Percentiles rank a stretch among this genome's conserved stretches.
These are phyloP conservation scores for Leptopilina syphax DNA, from an alignment of 2,888 invertebrate genomes.

Conservation along the genomic window DNA sequence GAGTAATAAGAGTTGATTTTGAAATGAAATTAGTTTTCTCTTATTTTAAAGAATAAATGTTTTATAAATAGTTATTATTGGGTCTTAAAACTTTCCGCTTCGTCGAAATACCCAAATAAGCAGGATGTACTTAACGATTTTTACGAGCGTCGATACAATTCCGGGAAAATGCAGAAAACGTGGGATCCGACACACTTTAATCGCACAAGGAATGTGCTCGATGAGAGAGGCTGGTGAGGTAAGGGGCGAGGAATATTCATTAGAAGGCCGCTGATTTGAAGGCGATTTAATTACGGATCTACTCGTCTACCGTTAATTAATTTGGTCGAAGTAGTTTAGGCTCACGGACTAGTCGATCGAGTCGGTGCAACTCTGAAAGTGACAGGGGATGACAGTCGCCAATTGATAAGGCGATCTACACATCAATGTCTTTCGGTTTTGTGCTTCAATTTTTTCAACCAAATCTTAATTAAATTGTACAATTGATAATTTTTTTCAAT, in stretches of 20 bases:
- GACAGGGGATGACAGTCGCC: slow-evolving; percentile 25
- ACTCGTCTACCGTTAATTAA: slow-evolving; percentile 70
- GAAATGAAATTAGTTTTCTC: no score
- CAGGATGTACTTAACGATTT: slow-evolving; percentile 10
- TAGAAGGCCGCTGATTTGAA: slow-evolving; percentile 67
- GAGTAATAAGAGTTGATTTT: no score
- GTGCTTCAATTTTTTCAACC: no score
- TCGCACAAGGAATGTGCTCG: slow-evolving; percentile 59
- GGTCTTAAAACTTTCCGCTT: background rate
- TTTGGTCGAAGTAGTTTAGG: slow-evolving; percentile 68
- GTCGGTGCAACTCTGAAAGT: slow-evolving; percentile 30
- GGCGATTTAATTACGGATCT: slow-evolving; percentile 69
- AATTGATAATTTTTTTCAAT: no score
- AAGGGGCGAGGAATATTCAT: slow-evolving; percentile 69
- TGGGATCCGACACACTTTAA: slow-evolving; percentile 54
- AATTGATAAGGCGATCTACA: slow-evolving; percentile 46
- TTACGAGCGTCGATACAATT: slow-evolving; percentile 45
- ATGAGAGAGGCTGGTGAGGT: slow-evolving; percentile 45
- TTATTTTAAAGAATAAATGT: background rate
- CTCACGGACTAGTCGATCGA: slow-evolving; percentile 45
- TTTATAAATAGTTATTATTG: background rate
- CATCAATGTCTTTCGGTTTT: slow-evolving; percentile 40
- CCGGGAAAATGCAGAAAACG: slow-evolving; percentile 59
- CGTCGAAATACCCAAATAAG: slow-evolving; percentile 14
- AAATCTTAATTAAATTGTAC: no score